A percentile compares a stretch with the other conserved stretches of the same genome.
phyloP scores from a whole-genome alignment of 2,888 invertebrate genomes.

The Sinopyrophorus schimmeli region DNA sequence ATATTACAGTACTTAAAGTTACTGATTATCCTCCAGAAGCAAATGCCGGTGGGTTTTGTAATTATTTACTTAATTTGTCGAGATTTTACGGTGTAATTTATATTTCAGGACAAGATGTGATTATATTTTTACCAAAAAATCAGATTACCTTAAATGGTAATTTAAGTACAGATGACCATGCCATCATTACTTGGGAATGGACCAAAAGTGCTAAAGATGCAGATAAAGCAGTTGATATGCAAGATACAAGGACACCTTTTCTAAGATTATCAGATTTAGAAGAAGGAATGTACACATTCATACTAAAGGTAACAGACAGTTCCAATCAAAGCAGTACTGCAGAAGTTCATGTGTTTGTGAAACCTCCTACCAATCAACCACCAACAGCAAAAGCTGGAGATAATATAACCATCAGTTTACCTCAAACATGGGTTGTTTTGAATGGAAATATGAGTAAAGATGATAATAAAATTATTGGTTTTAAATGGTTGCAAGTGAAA shows the following conservation, averaged over 20 bases:
- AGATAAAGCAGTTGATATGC: conserved; percentile 93
- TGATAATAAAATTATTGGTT: conserved; percentile 80
- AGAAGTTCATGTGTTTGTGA: conserved; percentile 81
- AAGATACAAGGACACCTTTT: conserved; percentile 89
- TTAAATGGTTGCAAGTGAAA: conserved; percentile 80
- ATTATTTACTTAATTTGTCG: not conserved
- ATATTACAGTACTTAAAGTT: conserved; percentile 86
- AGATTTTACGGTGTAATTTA: conserved; percentile 16
- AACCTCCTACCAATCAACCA: conserved; percentile 84
- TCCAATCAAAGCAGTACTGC: conserved; percentile 86
- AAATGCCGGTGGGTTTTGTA: conserved; percentile 70
- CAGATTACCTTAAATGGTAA: conserved; percentile 78
- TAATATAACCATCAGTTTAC: conserved; percentile 76
- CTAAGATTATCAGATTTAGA: conserved; percentile 85
- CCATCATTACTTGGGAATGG: conserved; percentile 95
- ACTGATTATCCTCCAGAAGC: conserved; percentile 95
- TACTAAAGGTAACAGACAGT: conserved; percentile 89
- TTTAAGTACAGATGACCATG: conserved; percentile 89
- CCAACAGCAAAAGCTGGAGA: conserved; percentile 71
- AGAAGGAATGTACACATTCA: conserved; percentile 93
- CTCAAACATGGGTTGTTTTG: conserved; percentile 76
- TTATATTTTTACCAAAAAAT: conserved; percentile 87
- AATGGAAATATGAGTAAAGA: conserved; percentile 76
- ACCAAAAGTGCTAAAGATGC: conserved; percentile 86
- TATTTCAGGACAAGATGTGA: conserved; percentile 75